Evolutionary conservation across 53 echinoderm and acorn worm genomes (phyloP).

Genomic region (Echinarachnius parma): DNA sequence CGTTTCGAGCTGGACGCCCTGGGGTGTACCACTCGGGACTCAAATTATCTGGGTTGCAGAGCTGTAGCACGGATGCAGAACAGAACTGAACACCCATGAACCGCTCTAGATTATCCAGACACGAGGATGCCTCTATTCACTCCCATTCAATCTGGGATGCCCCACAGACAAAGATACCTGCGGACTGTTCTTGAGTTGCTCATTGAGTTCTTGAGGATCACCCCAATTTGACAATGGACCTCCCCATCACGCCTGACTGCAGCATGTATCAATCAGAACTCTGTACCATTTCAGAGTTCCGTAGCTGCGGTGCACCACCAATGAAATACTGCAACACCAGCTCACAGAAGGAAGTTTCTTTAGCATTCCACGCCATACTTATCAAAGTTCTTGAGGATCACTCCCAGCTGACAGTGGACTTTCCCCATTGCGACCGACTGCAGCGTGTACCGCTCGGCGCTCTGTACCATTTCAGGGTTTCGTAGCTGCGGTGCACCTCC

Average conservation of each 20-base stretch:
- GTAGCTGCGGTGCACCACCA: constrained; percentile 88
- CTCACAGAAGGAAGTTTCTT: constrained; percentile 73
- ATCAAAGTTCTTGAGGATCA: constrained; percentile 96
- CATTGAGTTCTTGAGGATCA: constrained; percentile 95
- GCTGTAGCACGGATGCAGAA: too few relatives aligned
- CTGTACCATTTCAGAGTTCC: constrained; percentile 95
- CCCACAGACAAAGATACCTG: too few relatives aligned
- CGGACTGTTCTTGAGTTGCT: too few relatives aligned
- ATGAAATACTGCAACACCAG: constrained; percentile 86
- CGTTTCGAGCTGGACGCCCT: too few relatives aligned
- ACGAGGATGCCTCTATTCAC: too few relatives aligned
- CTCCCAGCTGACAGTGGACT: constrained; percentile 87
- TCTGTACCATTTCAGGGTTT: constrained; percentile 95
- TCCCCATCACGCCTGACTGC: constrained; percentile 89
- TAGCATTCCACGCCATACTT: constrained; percentile 96
- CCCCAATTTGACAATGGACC: constrained; percentile 83
- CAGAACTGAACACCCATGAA: too few relatives aligned
- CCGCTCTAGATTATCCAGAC: constrained; percentile 87
- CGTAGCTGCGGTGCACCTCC: constrained; percentile 92
- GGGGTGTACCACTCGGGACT: too few relatives aligned
- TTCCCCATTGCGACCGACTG: constrained; percentile 94
- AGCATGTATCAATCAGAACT: constrained; percentile 86
- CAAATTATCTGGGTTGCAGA: too few relatives aligned
- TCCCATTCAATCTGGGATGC: too few relatives aligned
- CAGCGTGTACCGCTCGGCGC: constrained; percentile 82